Evolutionary conservation across 2,888 invertebrate species (phyloP).

Genomic region (Branchipolynoe longqiensis): DNA sequence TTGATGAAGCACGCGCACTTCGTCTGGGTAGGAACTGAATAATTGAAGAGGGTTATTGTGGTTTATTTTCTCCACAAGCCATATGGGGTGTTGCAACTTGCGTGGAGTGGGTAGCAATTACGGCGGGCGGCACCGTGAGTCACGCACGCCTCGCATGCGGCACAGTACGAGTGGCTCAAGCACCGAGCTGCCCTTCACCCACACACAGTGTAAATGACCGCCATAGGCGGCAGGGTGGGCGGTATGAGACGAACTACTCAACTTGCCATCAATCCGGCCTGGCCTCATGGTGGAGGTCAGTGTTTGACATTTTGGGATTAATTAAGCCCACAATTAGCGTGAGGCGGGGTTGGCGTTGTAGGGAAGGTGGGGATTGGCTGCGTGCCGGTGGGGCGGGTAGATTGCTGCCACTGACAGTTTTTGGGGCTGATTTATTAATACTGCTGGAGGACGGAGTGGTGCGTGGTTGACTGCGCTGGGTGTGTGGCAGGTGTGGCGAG

Average conservation of each 20-base stretch:
- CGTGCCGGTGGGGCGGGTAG: not conserved
- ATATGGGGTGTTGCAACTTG: constrained; percentile 50
- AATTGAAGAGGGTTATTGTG: constrained; percentile 36
- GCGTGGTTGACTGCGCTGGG: too few relatives aligned
- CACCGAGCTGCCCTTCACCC: constrained; percentile 7
- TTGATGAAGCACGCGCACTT: not conserved
- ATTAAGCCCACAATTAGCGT: constrained; percentile 16
- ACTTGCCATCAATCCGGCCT: not conserved
- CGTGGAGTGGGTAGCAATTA: constrained; percentile 48
- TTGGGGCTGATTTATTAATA: too few relatives aligned
- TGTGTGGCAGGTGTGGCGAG: too few relatives aligned
- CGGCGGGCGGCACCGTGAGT: too few relatives aligned
- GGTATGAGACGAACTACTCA: not conserved
- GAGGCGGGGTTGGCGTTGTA: not conserved
- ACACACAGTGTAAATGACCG: too few relatives aligned
- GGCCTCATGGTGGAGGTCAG: not conserved
- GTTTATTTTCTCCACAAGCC: constrained; percentile 16
- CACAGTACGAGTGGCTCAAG: constrained; percentile 15
- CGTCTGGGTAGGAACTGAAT: constrained; percentile 51
- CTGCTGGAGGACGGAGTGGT: too few relatives aligned
- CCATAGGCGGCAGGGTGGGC: too few relatives aligned
- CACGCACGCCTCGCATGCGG: too few relatives aligned
- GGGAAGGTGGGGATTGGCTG: not conserved
- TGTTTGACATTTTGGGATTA: constrained; percentile 20
- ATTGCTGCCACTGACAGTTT: too few relatives aligned